Percentiles rank a stretch among this genome's conserved stretches.
phyloP scores from a whole-genome alignment of 2,797 vertebrate species.

The Orestias chungarensis region DNA sequence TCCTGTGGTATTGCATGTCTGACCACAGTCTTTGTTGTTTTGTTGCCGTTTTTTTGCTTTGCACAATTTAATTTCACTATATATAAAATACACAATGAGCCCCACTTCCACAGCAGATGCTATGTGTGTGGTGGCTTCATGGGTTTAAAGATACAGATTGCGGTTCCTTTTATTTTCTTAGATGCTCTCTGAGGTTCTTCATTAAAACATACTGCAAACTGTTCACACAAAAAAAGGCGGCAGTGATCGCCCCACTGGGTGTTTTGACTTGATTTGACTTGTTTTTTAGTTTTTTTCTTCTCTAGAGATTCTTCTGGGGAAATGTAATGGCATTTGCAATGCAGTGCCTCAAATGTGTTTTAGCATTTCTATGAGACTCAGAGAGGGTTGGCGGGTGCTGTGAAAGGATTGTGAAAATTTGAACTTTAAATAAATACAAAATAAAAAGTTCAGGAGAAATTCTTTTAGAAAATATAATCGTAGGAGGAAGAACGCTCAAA shows the following conservation, averaged over 20 bases:
- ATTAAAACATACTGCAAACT: constrained; percentile 36
- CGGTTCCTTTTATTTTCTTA: constrained; percentile 30
- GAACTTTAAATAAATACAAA: constrained; percentile 15
- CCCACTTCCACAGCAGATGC: constrained; percentile 42
- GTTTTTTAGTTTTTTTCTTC: neutral
- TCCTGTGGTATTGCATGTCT: constrained; percentile 45
- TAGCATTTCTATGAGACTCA: constrained; percentile 69
- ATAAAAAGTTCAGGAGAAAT: too few relatives aligned
- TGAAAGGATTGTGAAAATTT: constrained; percentile 41
- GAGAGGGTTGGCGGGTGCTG: constrained; percentile 44
- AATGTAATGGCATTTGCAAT: constrained; percentile 23
- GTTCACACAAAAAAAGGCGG: constrained; percentile 18
- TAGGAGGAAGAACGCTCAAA: constrained; percentile 59
- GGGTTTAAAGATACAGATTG: constrained; percentile 32
- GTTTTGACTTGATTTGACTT: constrained; percentile 24
- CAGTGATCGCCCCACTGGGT: constrained; percentile 1
- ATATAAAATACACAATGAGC: constrained; percentile 20
- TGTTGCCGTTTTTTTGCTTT: neutral
- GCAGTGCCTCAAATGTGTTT: constrained; percentile 76
- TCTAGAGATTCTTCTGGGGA: constrained; percentile 9
- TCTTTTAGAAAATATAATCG: constrained; percentile 10
- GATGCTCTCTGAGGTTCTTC: constrained; percentile 37
- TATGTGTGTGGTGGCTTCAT: constrained; percentile 15
- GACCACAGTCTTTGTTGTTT: constrained; percentile 15
- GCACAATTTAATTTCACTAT: too few relatives aligned